These are phyloP conservation scores for Bombus turneri DNA, from an alignment of 1,140 invertebrate genomes.

Conservation along the genomic window DNA sequence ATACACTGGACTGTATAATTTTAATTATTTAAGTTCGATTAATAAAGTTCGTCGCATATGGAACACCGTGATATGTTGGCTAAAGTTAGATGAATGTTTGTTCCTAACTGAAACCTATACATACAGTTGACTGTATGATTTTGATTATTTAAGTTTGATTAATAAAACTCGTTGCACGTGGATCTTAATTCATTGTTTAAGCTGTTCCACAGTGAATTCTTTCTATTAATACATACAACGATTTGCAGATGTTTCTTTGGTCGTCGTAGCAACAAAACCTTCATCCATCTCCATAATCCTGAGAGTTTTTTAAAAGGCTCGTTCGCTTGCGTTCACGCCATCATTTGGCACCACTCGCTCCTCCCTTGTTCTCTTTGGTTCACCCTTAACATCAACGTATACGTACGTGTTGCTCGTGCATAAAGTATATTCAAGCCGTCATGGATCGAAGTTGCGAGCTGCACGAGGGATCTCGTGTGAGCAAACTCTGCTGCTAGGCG, in stretches of 20 bases:
- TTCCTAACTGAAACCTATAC: background rate
- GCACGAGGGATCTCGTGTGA: slow-evolving; percentile 19
- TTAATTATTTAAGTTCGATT: too few species aligned
- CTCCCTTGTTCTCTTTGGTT: background rate
- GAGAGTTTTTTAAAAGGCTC: background rate
- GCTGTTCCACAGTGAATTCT: too few species aligned
- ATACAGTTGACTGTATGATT: background rate
- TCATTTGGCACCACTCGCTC: background rate
- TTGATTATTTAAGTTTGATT: background rate
- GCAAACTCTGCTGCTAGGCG: slow-evolving; percentile 20
- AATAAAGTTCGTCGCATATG: too few species aligned
- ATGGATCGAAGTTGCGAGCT: slow-evolving; percentile 23
- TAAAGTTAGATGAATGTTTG: background rate
- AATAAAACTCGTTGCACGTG: background rate
- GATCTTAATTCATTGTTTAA: too few species aligned
- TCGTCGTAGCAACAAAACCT: too few species aligned
- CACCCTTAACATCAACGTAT: background rate
- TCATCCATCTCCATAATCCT: slow-evolving; percentile 15
- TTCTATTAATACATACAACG: too few species aligned
- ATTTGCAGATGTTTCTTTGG: too few species aligned
- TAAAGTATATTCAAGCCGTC: background rate
- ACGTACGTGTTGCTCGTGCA: too few species aligned
- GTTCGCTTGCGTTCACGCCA: background rate
- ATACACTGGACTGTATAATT: too few species aligned
- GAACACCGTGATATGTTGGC: too few species aligned